Conservation (phyloP, 1,140 invertebrate genomes). For the Zaprionus vittiger region DNA sequence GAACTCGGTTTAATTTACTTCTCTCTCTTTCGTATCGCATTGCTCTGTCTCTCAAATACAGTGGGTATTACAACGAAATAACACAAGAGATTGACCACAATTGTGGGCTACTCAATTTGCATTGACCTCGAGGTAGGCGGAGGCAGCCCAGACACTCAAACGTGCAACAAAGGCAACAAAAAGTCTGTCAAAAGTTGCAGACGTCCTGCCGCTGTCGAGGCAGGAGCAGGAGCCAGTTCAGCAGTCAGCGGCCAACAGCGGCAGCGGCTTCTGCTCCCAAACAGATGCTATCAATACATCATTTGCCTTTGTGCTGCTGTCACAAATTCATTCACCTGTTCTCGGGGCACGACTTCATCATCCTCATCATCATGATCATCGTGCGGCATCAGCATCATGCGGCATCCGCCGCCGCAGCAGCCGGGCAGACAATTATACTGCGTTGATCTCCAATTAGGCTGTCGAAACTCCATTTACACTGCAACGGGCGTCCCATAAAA, state of each 20-base stretch:
- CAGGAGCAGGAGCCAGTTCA: too few relatives aligned
- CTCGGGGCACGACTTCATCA: conserved; percentile 77
- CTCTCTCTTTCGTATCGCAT: background rate
- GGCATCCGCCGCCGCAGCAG: conserved; percentile 27
- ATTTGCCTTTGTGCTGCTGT: conserved; percentile 80
- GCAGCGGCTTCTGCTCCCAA: conserved; percentile 61
- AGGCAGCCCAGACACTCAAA: conserved; percentile 8
- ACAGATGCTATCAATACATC: conserved; percentile 82
- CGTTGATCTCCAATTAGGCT: conserved; percentile 83
- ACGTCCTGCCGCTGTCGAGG: conserved; percentile 68
- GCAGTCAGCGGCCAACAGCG: conserved; percentile 4
- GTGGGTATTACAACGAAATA: conserved; percentile 5
- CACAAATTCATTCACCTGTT: conserved; percentile 83
- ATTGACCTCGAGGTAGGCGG: conserved; percentile 1
- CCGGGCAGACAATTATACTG: conserved; percentile 76
- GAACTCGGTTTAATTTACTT: background rate
- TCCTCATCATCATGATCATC: conserved; percentile 32
- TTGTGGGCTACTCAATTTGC: conserved; percentile 35
- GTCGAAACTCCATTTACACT: conserved; percentile 83
- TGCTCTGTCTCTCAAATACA: background rate
- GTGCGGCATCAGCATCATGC: background rate
- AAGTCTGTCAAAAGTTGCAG: conserved; percentile 59
- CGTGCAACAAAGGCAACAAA: conserved; percentile 39
- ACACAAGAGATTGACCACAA: conserved; percentile 21
- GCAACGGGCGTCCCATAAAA: conserved; percentile 75